Percentiles rank a stretch among this genome's conserved stretches.
phyloP scores from a whole-genome alignment of 2,797 vertebrate species.

The Lepilemur ruficaudatus region DNA sequence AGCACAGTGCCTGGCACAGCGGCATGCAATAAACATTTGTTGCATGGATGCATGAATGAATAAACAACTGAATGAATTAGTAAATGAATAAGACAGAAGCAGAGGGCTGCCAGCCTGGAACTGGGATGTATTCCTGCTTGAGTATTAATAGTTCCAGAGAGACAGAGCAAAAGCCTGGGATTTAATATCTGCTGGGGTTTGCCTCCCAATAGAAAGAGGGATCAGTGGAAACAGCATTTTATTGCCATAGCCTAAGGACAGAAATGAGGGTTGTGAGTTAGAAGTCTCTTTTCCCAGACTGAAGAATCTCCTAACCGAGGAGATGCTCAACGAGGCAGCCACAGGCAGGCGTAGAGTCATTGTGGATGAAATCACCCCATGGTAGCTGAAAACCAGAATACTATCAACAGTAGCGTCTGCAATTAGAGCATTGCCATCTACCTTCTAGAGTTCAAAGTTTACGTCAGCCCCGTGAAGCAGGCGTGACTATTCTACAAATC shows the following conservation, averaged over 20 bases:
- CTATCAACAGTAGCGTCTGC: neutral
- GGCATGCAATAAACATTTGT: neutral
- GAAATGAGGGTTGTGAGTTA: neutral
- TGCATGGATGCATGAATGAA: neutral
- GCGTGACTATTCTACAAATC: neutral
- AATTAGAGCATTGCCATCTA: neutral
- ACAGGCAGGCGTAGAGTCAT: neutral
- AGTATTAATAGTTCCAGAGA: neutral
- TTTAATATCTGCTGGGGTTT: neutral
- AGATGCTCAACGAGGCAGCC: neutral
- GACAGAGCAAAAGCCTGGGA: neutral
- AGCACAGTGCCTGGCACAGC: neutral
- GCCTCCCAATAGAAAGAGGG: neutral
- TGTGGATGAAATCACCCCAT: neutral
- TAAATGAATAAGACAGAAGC: neutral
- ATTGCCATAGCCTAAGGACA: neutral
- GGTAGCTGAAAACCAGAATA: neutral
- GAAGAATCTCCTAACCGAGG: neutral
- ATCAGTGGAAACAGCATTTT: neutral
- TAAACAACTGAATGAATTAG: neutral
- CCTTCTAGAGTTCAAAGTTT: neutral
- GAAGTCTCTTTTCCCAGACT: neutral
- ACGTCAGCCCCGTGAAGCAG: neutral
- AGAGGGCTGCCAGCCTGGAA: neutral
- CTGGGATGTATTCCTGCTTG: neutral